Percentiles rank a stretch among this genome's conserved stretches.
Evolutionary conservation across 2,888 invertebrate species (phyloP).

Genomic region (Cactoblastis cactorum): DNA sequence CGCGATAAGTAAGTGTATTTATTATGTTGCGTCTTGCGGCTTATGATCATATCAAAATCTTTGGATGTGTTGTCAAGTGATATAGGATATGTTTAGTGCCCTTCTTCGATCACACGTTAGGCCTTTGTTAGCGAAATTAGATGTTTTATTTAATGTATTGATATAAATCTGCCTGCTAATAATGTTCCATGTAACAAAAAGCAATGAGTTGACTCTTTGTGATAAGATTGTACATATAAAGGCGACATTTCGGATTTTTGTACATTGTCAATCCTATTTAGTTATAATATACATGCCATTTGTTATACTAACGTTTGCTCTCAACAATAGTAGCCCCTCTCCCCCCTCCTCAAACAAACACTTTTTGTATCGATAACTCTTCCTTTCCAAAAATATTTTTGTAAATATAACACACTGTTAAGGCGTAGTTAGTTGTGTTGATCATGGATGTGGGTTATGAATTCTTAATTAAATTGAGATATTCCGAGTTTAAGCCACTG

Average conservation of each 20-base stretch:
- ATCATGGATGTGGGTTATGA: slow-evolving; percentile 64
- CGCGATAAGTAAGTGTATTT: slow-evolving; percentile 6
- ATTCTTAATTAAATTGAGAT: slow-evolving; percentile 76
- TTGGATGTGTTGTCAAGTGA: slow-evolving; percentile 5
- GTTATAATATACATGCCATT: slow-evolving; percentile 43
- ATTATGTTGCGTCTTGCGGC: slow-evolving; percentile 6
- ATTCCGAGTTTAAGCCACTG: slow-evolving; percentile 76
- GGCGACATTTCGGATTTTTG: slow-evolving; percentile 32
- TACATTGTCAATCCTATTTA: slow-evolving; percentile 44
- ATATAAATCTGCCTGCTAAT: slow-evolving; percentile 14
- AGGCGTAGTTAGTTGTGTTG: slow-evolving; percentile 53
- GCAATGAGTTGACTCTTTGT: slow-evolving; percentile 31
- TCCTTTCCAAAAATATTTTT: slow-evolving; percentile 50
- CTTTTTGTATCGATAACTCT: slow-evolving; percentile 65
- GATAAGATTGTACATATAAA: slow-evolving; percentile 41
- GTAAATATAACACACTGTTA: slow-evolving; percentile 67
- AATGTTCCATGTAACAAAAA: slow-evolving; percentile 15
- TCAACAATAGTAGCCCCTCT: slow-evolving; percentile 31
- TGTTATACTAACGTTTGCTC: slow-evolving; percentile 33
- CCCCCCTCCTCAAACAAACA: slow-evolving; percentile 26
- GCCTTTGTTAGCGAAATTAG: slow-evolving; percentile 1
- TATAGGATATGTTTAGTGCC: slow-evolving; percentile 2
- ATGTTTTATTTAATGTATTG: neutral
- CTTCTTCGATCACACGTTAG: neutral
- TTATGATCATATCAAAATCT: slow-evolving; percentile 11